Percentiles rank a stretch among this genome's conserved stretches.
These are phyloP conservation scores for Achlya flavicornis DNA, from an alignment of 2,888 invertebrate species.

Conservation along the genomic window DNA sequence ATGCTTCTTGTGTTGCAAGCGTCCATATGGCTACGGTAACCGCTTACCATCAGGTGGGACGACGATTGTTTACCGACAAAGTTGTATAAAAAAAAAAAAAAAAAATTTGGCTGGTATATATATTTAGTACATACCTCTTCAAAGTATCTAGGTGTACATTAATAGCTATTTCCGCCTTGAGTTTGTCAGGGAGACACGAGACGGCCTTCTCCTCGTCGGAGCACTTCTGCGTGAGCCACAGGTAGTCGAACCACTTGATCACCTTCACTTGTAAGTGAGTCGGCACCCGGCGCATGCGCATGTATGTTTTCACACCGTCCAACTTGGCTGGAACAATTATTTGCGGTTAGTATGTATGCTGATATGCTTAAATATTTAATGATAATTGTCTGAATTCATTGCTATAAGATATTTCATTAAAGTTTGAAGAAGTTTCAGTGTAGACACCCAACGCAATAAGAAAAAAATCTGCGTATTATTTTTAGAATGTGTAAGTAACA, in stretches of 20 bases:
- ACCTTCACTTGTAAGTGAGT: constrained; percentile 97
- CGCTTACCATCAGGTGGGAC: no score
- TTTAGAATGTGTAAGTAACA: no score
- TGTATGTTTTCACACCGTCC: constrained; percentile 99
- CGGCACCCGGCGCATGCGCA: constrained; percentile 98
- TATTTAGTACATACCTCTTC: constrained; percentile 81
- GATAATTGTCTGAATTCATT: no score
- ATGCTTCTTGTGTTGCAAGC: no score
- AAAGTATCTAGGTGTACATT: constrained; percentile 99
- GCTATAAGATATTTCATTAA: no score
- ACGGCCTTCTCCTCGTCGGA: constrained; percentile 98
- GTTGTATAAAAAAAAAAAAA: no score
- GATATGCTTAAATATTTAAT: background rate
- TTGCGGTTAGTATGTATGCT: constrained; percentile 9
- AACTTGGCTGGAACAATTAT: constrained; percentile 92
- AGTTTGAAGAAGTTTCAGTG: no score
- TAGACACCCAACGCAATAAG: no score
- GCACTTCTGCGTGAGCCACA: constrained; percentile 99
- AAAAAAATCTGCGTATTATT: no score
- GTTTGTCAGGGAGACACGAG: constrained; percentile 97
- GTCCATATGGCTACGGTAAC: no score
- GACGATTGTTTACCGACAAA: no score
- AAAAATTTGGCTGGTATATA: no score
- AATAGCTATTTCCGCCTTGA: constrained; percentile 99
- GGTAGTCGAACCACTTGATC: constrained; percentile 99